Evolutionary conservation across 2,888 invertebrate species (phyloP), one percentile per base, ranked within the genome.

Genomic region (Drosophila longiperda): DNA sequence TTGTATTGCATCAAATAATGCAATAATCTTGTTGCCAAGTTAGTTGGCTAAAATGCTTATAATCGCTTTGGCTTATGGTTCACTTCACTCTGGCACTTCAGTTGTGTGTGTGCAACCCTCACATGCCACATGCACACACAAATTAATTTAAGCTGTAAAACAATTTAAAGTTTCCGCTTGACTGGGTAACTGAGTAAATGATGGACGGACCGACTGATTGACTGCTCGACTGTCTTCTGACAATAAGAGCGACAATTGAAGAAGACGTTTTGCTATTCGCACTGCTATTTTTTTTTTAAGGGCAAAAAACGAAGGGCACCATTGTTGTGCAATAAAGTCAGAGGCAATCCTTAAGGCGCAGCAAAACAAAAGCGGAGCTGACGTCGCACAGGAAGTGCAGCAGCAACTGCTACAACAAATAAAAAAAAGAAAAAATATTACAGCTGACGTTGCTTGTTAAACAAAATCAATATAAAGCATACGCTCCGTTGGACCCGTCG

Each of bases 271-370:
- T 71, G 74, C 79, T 59, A 60, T 65, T 73, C 69, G 68, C 63
- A 68, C 66, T 69, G 68, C 49, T 60, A 52, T 32, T 45, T 45
- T 26, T 26, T 26, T 29, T 29, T 26, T 26, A 3, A 0, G 1
- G 20, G 49, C 23, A 26, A 6, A 38, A 49, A 32, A 26, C 26
- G 26, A 26, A 48, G 50, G 29, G 38, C 60, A 58, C 48, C 52
- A 63, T 87, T 85, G 76, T 87, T 77, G 81, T 85, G 87, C 85
- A 85, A 87, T 87, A 85, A 87, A 81, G 81, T 81, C 87, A 75
- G 75, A 71, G 82, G 67, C 69, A 66, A 58, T 75, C 48, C 73
- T 73, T 58, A 52, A 71, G 66, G 72, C 72, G 58, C 54, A 64
- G 61, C 70, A 50, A 78, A 85, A 75, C 74, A 75, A 66, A 49